phyloP scores from a whole-genome alignment of 2,113 vertebrate species.

The Sylvia atricapilla region DNA sequence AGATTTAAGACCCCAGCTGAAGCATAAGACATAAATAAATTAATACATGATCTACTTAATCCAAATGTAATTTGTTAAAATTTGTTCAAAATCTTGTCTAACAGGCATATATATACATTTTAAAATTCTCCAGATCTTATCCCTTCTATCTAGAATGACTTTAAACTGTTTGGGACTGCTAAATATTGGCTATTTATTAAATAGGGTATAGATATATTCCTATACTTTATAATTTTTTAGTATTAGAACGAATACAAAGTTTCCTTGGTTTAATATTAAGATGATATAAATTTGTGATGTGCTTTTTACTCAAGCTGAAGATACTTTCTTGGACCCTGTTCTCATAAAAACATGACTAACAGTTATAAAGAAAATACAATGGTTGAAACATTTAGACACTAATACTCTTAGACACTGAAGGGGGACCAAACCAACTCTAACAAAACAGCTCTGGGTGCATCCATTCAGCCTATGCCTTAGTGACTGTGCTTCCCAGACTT shows the following conservation, averaged over 20 bases:
- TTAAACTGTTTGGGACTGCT: not conserved
- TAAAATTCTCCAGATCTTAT: not conserved
- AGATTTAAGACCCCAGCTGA: constrained; percentile 13
- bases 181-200: not conserved
- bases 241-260: not conserved
- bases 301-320: not conserved
- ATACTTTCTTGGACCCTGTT: not conserved
- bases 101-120: not conserved
- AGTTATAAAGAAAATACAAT: not conserved
- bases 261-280: not conserved
- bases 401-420: not conserved
- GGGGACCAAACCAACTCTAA: not conserved
- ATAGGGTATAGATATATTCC: not conserved
- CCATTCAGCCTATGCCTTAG: not conserved
- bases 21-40: not conserved
- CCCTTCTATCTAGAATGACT: not conserved
- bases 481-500: not conserved
- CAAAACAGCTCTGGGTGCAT: not conserved
- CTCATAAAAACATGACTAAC: not conserved
- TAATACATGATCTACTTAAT: not conserved
- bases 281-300: not conserved
- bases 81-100: not conserved
- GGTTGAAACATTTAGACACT: not conserved
- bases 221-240: not conserved
- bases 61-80: not conserved